Conservation (phyloP, 2,113 vertebrate species). For the Eonycteris spelaea region DNA sequence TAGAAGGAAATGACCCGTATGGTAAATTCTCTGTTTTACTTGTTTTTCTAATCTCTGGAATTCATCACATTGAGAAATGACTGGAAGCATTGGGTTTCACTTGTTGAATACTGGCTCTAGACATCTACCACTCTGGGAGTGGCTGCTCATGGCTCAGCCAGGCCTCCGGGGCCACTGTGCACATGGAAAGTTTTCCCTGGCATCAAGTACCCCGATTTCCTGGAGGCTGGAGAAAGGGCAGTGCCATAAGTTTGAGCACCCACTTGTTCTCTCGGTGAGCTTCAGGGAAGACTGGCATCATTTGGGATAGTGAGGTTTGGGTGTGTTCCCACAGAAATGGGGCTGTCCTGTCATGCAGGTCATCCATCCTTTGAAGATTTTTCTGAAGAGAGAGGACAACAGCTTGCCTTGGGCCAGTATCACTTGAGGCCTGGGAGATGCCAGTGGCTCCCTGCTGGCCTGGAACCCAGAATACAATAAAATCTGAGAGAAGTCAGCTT, state of each 20-base stretch:
- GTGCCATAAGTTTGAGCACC: background rate
- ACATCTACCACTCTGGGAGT: background rate
- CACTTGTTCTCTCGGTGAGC: background rate
- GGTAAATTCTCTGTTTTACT: slow-evolving; percentile 72
- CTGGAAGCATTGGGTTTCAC: background rate
- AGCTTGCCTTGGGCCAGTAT: background rate
- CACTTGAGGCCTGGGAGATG: background rate
- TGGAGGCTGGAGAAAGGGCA: background rate
- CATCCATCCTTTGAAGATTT: background rate
- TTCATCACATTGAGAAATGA: background rate
- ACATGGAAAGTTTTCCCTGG: background rate
- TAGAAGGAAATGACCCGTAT: background rate
- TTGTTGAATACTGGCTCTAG: background rate
- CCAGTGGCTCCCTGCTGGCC: background rate
- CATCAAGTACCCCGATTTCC: background rate
- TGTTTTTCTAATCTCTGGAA: slow-evolving; percentile 10
- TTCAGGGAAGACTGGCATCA: background rate
- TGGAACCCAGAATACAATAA: background rate
- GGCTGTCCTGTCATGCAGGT: background rate
- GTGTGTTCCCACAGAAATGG: background rate
- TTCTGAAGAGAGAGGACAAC: background rate
- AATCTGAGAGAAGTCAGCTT: background rate
- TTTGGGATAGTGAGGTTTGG: background rate
- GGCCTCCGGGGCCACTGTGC: background rate
- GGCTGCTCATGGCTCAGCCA: background rate